Evolutionary conservation across 2,113 vertebrate genomes (phyloP).

Genomic region (Phasianus colchicus): DNA sequence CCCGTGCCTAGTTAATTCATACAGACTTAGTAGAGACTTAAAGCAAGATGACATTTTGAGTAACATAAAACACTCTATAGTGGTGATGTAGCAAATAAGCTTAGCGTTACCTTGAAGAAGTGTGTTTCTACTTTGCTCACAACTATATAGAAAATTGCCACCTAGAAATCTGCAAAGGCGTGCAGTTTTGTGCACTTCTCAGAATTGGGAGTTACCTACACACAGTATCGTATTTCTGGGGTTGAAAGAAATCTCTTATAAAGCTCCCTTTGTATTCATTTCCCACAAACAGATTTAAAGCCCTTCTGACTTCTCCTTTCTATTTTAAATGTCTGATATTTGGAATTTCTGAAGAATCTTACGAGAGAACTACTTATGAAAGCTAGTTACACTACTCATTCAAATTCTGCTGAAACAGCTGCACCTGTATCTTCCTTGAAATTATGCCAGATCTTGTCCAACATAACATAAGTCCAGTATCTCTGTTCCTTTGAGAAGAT

Average conservation of each 20-base stretch:
- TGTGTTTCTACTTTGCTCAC: background rate
- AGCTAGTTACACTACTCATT: background rate
- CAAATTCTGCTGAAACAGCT: background rate
- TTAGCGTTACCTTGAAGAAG: background rate
- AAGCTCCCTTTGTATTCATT: background rate
- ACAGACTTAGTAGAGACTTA: background rate
- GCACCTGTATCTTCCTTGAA: background rate
- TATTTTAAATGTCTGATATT: background rate
- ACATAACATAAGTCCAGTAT: background rate
- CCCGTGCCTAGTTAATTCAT: background rate
- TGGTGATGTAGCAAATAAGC: background rate
- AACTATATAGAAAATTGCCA: background rate
- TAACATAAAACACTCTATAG: background rate
- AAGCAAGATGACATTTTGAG: background rate
- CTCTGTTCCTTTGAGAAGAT: background rate
- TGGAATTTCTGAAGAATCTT: background rate
- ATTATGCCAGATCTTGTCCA: background rate
- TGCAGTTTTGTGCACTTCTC: rapidly evolving
- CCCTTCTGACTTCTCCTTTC: background rate
- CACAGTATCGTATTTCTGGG: background rate
- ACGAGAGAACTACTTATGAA: background rate
- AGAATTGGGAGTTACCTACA: background rate
- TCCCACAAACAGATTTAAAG: background rate
- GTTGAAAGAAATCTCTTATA: background rate
- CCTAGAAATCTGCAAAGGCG: background rate